Conservation (phyloP, 2,888 invertebrate species). For the Bombylius discolor region DNA sequence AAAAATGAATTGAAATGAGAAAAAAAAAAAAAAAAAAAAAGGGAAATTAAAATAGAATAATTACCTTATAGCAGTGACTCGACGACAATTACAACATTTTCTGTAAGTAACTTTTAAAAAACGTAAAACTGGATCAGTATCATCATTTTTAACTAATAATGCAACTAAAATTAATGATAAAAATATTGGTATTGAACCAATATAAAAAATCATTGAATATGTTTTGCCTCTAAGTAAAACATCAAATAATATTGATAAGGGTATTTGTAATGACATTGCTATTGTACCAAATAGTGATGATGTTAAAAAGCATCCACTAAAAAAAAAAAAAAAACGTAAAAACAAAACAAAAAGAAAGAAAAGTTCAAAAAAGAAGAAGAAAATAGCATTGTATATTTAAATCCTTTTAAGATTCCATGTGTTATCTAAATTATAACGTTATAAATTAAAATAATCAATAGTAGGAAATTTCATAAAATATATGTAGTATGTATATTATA, state of each 20-base stretch:
- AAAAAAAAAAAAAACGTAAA: neutral
- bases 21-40: neutral
- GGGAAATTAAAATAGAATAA: neutral
- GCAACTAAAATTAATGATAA: slow-evolving; percentile 40
- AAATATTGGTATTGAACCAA: slow-evolving; percentile 66
- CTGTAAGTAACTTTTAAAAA: slow-evolving; percentile 33
- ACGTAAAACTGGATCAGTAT: slow-evolving; percentile 62
- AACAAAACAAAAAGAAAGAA: no score
- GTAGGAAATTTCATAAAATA: no score
- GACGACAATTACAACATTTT: slow-evolving; percentile 29
- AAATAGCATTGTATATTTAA: neutral
- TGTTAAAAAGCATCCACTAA: slow-evolving; percentile 86
- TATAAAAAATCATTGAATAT: slow-evolving; percentile 56
- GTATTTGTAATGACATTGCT: slow-evolving; percentile 74
- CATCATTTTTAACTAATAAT: slow-evolving; percentile 66
- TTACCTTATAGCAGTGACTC: slow-evolving; percentile 31
- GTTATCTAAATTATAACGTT: neutral
- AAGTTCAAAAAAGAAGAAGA: neutral
- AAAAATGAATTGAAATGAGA: neutral
- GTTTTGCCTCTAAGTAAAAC: slow-evolving; percentile 55
- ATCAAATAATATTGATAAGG: slow-evolving; percentile 80
- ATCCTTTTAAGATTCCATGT: neutral
- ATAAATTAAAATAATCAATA: no score
- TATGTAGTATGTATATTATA: no score
- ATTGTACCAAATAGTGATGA: slow-evolving; percentile 80